These are phyloP conservation scores for Melangyna quadrimaculata DNA, from an alignment of 2,888 invertebrate genomes.

Conservation along the genomic window DNA sequence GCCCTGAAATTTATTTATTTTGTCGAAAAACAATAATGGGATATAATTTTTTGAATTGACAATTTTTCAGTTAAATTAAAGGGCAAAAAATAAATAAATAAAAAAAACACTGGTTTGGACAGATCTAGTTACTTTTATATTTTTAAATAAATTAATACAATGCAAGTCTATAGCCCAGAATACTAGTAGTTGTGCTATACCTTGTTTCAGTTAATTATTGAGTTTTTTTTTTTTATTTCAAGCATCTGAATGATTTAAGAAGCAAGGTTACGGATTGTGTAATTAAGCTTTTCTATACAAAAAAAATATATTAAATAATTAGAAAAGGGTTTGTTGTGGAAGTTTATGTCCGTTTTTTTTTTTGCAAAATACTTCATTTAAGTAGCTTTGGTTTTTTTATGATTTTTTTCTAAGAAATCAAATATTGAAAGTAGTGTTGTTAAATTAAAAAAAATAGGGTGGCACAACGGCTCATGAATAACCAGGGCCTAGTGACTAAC, in stretches of 20 bases:
- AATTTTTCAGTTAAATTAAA: too few relatives aligned
- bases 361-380: background rate
- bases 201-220: constrained; percentile 14
- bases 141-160: background rate
- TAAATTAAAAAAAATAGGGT: background rate
- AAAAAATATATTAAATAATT: constrained; percentile 12
- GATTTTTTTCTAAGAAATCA: background rate
- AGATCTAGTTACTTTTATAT: too few relatives aligned
- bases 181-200: background rate
- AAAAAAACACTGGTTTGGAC: too few relatives aligned
- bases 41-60: too few relatives aligned
- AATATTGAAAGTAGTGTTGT: background rate
- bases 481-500: too few relatives aligned
- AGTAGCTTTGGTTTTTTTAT: background rate
- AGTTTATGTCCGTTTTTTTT: background rate
- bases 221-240: background rate
- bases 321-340: background rate
- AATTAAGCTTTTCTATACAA: constrained; percentile 7
- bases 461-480: too few relatives aligned
- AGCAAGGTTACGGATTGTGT: constrained; percentile 9
- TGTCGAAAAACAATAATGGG: too few relatives aligned
- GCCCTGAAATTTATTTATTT: too few relatives aligned
- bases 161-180: background rate
- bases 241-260: background rate
- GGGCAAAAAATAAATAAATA: too few relatives aligned